phyloP scores from a whole-genome alignment of 2,888 invertebrate species.

The Resseliella maxima region DNA sequence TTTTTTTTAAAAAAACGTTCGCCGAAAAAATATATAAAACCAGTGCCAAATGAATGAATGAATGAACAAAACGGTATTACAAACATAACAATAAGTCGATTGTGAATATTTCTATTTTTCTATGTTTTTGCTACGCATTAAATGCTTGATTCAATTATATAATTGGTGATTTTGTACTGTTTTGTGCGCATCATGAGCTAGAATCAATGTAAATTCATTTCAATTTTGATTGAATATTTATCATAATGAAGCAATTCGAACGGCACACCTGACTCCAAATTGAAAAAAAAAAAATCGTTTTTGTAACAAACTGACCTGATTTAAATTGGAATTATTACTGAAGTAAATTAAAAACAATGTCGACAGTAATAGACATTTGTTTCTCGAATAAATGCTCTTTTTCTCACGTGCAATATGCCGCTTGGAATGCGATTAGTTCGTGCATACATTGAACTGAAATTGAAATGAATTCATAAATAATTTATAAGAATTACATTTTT shows the following conservation, averaged over 20 bases:
- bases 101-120: not conserved
- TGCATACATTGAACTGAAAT: not conserved
- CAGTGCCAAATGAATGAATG: constrained; percentile 43
- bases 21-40: not conserved
- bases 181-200: not conserved
- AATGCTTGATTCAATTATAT: constrained; percentile 18
- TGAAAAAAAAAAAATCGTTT: not conserved
- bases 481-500: not conserved
- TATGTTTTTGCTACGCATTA: not conserved
- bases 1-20: not conserved
- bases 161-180: not conserved
- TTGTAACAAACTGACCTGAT: not conserved
- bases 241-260: not conserved
- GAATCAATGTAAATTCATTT: constrained; percentile 15
- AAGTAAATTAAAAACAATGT: constrained; percentile 4
- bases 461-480: not conserved
- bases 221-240: not conserved
- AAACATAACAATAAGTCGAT: not conserved
- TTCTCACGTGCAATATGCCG: not conserved
- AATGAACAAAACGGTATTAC: not conserved
- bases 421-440: not conserved
- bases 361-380: not conserved
- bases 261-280: not conserved
- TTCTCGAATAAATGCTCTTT: not conserved
- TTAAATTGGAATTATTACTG: not conserved